These are phyloP conservation scores for Carassius gibelio DNA, from an alignment of 2,113 vertebrate species.

Conservation along the genomic window DNA sequence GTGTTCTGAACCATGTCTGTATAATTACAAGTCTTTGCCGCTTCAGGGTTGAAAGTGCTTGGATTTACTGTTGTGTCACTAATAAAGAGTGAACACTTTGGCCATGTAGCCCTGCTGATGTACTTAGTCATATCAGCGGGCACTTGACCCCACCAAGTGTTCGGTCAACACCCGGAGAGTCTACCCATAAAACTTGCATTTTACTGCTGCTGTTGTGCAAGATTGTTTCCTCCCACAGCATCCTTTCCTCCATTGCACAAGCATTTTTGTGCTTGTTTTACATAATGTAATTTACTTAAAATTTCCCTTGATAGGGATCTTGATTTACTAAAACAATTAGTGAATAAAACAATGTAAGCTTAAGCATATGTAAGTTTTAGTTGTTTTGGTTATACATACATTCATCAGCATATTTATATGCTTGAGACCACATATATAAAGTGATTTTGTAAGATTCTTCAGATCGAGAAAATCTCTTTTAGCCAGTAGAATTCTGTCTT, in stretches of 20 bases:
- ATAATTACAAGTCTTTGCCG: conserved; percentile 47
- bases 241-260: background rate
- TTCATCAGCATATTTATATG: background rate
- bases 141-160: conserved; percentile 15
- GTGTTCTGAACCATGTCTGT: conserved; percentile 34
- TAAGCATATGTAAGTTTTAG: background rate
- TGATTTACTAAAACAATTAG: background rate
- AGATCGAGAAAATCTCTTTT: background rate
- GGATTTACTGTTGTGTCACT: conserved; percentile 44
- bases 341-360: background rate
- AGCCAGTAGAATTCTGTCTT: background rate
- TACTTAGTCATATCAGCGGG: conserved; percentile 26
- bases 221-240: background rate
- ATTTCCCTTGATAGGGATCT: background rate
- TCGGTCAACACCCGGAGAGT: conserved; percentile 24
- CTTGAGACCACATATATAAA: background rate
- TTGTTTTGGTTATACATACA: background rate
- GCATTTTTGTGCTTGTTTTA: background rate
- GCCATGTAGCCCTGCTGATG: conserved; percentile 19
- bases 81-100: conserved; percentile 29
- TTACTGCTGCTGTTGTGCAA: conserved; percentile 15
- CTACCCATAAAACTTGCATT: conserved; percentile 47
- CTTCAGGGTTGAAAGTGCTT: conserved; percentile 23
- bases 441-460: background rate
- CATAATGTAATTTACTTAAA: background rate